phyloP scores from a whole-genome alignment of 2,888 invertebrate species.

The Rhingia rostrata region DNA sequence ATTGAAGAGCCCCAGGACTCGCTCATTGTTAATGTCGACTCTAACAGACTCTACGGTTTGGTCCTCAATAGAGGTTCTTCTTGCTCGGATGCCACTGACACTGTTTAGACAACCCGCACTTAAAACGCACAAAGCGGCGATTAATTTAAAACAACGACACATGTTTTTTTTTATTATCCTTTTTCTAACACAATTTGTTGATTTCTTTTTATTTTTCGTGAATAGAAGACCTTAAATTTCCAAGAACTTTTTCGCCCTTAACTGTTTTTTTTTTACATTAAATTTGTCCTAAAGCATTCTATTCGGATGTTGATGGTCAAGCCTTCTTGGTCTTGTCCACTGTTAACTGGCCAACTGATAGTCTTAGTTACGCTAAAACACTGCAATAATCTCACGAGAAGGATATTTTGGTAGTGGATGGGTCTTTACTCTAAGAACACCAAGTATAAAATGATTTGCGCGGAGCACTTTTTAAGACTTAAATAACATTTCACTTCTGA shows the following conservation, averaged over 20 bases:
- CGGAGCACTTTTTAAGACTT: constrained; percentile 83
- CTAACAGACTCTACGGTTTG: constrained; percentile 79
- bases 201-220: too few relatives aligned
- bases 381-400: constrained; percentile 37
- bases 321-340: not conserved
- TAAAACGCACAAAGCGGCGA: constrained; percentile 50
- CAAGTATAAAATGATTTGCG: constrained; percentile 83
- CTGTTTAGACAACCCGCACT: constrained; percentile 55
- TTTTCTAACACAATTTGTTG: too few relatives aligned
- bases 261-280: not conserved
- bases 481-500: constrained; percentile 81
- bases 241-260: not conserved
- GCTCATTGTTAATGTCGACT: constrained; percentile 80
- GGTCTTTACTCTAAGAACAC: constrained; percentile 83
- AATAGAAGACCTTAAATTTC: not conserved
- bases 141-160: constrained; percentile 55
- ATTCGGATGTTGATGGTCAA: too few relatives aligned
- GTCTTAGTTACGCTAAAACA: constrained; percentile 9
- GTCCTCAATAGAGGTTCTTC: constrained; percentile 77
- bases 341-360: not conserved
- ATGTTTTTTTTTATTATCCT: constrained; percentile 12
- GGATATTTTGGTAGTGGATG: constrained; percentile 63
- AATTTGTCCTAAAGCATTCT: too few relatives aligned
- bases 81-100: constrained; percentile 76
- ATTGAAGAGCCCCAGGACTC: constrained; percentile 80